A percentile compares a stretch with the other conserved stretches of the same genome.
Evolutionary conservation across 2,797 vertebrate genomes (phyloP).

Genomic region (Lithobates sylvaticus): DNA sequence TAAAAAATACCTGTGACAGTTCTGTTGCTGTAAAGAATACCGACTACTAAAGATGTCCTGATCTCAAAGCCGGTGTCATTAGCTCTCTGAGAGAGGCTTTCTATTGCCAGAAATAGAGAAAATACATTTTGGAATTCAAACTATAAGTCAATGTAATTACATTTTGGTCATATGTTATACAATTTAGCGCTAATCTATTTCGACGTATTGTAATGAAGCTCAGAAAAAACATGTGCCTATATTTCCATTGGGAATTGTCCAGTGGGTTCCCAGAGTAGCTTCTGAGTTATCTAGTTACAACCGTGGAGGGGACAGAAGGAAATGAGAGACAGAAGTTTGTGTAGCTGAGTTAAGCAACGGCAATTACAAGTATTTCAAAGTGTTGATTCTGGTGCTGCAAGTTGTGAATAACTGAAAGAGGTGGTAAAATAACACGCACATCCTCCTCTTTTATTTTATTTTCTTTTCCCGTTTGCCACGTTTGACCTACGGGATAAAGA

Average conservation of each 20-base stretch:
- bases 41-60: constrained; percentile 55
- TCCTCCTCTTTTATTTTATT: constrained; percentile 55
- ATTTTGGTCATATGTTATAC: constrained; percentile 55
- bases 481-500: constrained; percentile 68
- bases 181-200: constrained; percentile 57
- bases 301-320: constrained; percentile 70
- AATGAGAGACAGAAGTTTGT: constrained; percentile 76
- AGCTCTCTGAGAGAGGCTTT: constrained; percentile 39
- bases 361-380: constrained; percentile 49
- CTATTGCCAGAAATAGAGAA: constrained; percentile 25
- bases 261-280: constrained; percentile 28
- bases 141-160: constrained; percentile 54
- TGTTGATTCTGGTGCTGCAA: constrained; percentile 32
- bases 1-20: constrained; percentile 54
- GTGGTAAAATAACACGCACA: constrained; percentile 65
- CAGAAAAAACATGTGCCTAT: constrained; percentile 27
- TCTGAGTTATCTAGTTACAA: constrained; percentile 67
- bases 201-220: constrained; percentile 55
- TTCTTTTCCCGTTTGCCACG: constrained; percentile 63
- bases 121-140: constrained; percentile 32
- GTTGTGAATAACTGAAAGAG: constrained; percentile 24
- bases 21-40: constrained; percentile 52
- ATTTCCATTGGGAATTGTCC: constrained; percentile 40
- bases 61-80: constrained; percentile 44
- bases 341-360: constrained; percentile 75